Percentiles rank a stretch among this genome's conserved stretches.
Conservation (phyloP, 2,888 invertebrate genomes). For the Leptopilina myrica region DNA sequence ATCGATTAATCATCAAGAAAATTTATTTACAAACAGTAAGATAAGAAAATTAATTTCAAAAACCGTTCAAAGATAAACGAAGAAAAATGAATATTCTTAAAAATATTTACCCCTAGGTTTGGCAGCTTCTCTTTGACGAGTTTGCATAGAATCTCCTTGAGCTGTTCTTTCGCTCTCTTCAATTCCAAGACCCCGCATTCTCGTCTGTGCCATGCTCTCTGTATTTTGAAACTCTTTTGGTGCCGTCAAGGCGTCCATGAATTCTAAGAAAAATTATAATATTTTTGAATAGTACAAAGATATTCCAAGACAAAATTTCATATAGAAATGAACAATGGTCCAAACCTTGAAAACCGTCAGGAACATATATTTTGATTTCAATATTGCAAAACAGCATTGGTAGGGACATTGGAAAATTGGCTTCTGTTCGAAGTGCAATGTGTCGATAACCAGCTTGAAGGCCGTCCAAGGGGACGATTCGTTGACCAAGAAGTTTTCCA, state of each 20-base stretch:
- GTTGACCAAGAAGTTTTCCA: slow-evolving; percentile 96
- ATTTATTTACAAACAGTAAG: slow-evolving; percentile 44
- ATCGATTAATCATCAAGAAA: neutral
- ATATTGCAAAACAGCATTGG: slow-evolving; percentile 99
- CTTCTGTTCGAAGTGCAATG: slow-evolving; percentile 97
- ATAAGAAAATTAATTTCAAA: slow-evolving; percentile 35
- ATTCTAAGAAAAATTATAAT: slow-evolving; percentile 81
- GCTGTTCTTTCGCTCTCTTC: slow-evolving; percentile 83
- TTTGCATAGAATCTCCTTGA: slow-evolving; percentile 69
- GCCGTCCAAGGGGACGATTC: slow-evolving; percentile 98
- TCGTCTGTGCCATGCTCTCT: slow-evolving; percentile 80
- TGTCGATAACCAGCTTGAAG: slow-evolving; percentile 98
- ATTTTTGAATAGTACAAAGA: neutral
- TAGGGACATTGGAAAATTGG: slow-evolving; percentile 98
- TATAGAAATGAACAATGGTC: neutral
- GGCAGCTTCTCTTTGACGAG: slow-evolving; percentile 67
- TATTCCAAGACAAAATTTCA: too few species aligned
- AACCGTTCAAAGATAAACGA: neutral
- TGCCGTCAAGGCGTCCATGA: slow-evolving; percentile 98
- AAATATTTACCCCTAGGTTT: slow-evolving; percentile 69
- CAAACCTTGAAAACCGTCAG: slow-evolving; percentile 96
- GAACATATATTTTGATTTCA: slow-evolving; percentile 99
- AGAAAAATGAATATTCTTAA: neutral
- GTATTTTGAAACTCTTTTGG: slow-evolving; percentile 80
- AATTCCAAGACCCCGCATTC: slow-evolving; percentile 97